Conservation (phyloP, 2,113 vertebrate genomes). For the Psilopogon haemacephalus region DNA sequence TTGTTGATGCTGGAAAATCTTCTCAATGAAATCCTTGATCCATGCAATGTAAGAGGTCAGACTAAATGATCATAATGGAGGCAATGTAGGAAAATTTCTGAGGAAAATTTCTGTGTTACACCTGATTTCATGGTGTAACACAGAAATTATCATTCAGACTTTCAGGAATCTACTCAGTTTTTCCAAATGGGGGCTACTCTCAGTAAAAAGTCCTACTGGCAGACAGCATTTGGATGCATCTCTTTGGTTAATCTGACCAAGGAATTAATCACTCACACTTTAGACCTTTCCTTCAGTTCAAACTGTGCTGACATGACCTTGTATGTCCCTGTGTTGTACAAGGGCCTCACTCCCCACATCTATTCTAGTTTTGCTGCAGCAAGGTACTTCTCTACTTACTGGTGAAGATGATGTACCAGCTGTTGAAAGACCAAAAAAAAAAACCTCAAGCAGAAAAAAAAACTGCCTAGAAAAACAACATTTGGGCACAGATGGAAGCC, state of each 20-base stretch:
- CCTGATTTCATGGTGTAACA: fast-evolving
- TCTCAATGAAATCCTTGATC: background rate
- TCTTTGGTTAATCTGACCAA: background rate
- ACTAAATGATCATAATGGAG: background rate
- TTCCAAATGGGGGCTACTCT: background rate
- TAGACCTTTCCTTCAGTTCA: background rate
- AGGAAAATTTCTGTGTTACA: background rate
- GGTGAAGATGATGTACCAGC: background rate
- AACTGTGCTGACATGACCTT: background rate
- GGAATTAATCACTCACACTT: background rate
- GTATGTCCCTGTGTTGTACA: background rate
- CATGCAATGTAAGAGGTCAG: fast-evolving
- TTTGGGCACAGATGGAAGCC: background rate
- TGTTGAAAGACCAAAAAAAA: background rate
- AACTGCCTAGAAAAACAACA: background rate
- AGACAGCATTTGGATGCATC: background rate
- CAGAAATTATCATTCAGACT: background rate
- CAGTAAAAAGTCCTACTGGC: background rate
- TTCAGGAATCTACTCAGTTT: background rate
- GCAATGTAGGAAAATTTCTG: background rate
- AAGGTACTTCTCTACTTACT: background rate
- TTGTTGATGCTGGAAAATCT: background rate
- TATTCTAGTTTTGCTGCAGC: background rate
- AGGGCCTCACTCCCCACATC: background rate
- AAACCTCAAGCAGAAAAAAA: background rate